Evolutionary conservation across 2,888 invertebrate species (phyloP), one percentile per base, ranked within the genome.

Genomic region (Coremacera marginata): DNA sequence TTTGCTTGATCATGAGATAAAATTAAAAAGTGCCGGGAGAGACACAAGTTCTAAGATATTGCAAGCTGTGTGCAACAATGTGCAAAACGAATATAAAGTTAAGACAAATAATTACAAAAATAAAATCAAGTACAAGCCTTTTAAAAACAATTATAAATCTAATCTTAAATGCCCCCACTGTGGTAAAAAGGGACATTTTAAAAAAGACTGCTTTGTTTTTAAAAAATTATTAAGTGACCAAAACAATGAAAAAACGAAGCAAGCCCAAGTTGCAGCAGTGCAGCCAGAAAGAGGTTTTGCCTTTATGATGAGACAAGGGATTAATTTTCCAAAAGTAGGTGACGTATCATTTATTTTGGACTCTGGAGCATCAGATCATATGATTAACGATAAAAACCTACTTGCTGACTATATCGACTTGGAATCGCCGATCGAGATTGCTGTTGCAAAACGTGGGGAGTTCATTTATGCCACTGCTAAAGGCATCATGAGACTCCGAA

Each of bases 401-500:
- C 73, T 77, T 52, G 11, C 27, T n/a, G 70, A 77, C 73, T 79
- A 62, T 77, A 44, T 60, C 8, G 55, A 77, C 4, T 77, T 84
- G 77, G 55, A 77, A 52, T 31, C 37, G 11, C 85, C 83, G 11
- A 19, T 87, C 7, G 83, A 84, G 80, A 87, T 87, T 34, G 83
- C 82, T 65, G 77, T 86, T 60, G 86, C 87, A 22, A 83, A 82
- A 67, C 76, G 81, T 72, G 82, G 80, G 55, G 77, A 81, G 77
- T 80, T 52, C 37, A 79, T 81, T n/a, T 71, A 80, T 75, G 79
- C 80, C 4, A 76, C 78, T 55, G 71, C 73, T 79, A 83, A 77
- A 60, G 87, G 87, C 8, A 81, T 80, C 52, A 76, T 88, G 4
- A 76, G 82, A 27, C 82, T 87, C 5, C 80, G 77, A 11, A 86